Conservation (phyloP, 1,140 invertebrate genomes). For the Trichogramma pretiosum region DNA sequence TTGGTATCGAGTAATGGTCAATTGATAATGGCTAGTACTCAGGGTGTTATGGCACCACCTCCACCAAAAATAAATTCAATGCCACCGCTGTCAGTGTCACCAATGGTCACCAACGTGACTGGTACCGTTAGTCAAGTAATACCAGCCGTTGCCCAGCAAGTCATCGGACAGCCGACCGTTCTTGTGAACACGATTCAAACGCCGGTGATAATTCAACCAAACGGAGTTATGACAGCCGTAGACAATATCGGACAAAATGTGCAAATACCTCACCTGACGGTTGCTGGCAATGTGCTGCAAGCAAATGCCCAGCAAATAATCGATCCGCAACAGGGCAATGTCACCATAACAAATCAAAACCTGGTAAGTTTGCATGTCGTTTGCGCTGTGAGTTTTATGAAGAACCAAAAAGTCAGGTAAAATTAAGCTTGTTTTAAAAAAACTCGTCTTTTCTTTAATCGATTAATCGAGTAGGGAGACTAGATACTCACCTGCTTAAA, state of each 20-base stretch:
- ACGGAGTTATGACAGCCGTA: constrained; percentile 61
- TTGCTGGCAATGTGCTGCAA: constrained; percentile 57
- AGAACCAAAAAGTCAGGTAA: too few species aligned
- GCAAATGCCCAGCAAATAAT: constrained; percentile 50
- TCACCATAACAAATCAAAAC: constrained; percentile 35
- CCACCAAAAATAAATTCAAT: constrained; percentile 57
- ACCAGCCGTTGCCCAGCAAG: constrained; percentile 52
- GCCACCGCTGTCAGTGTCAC: constrained; percentile 58
- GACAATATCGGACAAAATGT: constrained; percentile 57
- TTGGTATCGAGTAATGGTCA: constrained; percentile 66
- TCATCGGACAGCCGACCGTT: constrained; percentile 66
- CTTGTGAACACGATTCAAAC: constrained; percentile 73
- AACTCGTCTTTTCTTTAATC: too few species aligned
- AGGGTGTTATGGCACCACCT: constrained; percentile 55
- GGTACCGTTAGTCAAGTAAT: constrained; percentile 61
- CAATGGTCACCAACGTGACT: constrained; percentile 62
- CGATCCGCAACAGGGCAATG: constrained; percentile 39
- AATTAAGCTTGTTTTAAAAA: too few species aligned
- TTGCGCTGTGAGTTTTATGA: too few species aligned
- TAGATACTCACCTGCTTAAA: too few species aligned
- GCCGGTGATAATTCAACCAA: constrained; percentile 69
- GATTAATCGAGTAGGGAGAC: too few species aligned
- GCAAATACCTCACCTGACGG: constrained; percentile 53
- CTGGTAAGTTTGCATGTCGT: constrained; percentile 10
- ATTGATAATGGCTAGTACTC: constrained; percentile 57